phyloP scores from a whole-genome alignment of 2,888 invertebrate species.

The Phalera bucephala region DNA sequence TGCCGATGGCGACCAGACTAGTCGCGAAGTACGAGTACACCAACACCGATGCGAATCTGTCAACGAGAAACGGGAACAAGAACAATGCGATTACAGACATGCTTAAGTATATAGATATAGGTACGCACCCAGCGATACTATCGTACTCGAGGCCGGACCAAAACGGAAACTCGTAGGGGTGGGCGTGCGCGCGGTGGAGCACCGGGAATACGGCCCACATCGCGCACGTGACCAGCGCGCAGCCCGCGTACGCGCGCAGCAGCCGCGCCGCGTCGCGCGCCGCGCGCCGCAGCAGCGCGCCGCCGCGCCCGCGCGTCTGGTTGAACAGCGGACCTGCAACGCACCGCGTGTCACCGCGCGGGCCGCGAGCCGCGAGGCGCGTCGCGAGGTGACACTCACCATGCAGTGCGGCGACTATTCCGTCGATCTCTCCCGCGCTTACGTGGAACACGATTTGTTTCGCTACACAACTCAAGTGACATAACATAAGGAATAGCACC shows the following conservation, averaged over 20 bases:
- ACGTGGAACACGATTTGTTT: slow-evolving; percentile 58
- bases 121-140: slow-evolving; percentile 13
- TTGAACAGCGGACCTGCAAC: slow-evolving; percentile 31
- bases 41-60: slow-evolving; percentile 45
- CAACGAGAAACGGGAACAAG: no score
- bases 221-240: slow-evolving; percentile 52
- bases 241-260: slow-evolving; percentile 33
- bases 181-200: slow-evolving; percentile 30
- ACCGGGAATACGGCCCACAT: slow-evolving; percentile 51
- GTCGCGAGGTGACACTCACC: slow-evolving; percentile 17
- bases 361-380: accelerated
- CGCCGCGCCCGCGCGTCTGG: slow-evolving; percentile 6
- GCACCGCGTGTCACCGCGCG: not conserved
- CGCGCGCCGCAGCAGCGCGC: slow-evolving; percentile 17
- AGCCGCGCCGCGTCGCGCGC: slow-evolving; percentile 28
- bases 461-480: slow-evolving; percentile 59
- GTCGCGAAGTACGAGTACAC: slow-evolving; percentile 55
- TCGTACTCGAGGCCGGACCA: slow-evolving; percentile 29
- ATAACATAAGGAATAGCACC: slow-evolving; percentile 64
- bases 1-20: slow-evolving; percentile 55
- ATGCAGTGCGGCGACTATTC: slow-evolving; percentile 19
- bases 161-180: slow-evolving; percentile 42
- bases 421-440: slow-evolving; percentile 22
- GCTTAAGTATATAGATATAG: no score
- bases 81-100: no score